Base-by-base conservation (phyloP, 1,140 invertebrate species). In the Neodiprion fabricii region DNA sequence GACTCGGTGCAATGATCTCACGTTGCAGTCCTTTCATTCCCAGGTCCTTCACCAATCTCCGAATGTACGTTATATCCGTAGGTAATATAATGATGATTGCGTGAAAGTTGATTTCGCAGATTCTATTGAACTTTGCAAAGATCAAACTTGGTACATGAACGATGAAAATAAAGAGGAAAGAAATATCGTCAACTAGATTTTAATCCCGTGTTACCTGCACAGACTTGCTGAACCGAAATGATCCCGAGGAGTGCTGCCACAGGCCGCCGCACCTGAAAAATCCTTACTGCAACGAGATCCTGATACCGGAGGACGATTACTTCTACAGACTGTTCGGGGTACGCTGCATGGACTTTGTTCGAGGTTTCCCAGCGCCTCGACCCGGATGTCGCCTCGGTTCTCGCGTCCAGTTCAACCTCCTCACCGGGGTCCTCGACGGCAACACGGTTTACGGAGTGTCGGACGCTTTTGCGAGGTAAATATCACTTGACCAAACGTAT, bases 241-340 rank as follows among this genome's bases (percentile, higher is more conserved):
- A 96, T 85, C 95, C 95, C 4, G 95, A 96, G 86, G 95, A 97
- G 84, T 97, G 96, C 84, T 97, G 96, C 84, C 91, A 94, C 77
- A 90, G 94, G 9, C 92, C 94, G 7, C 89, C 91, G 9, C 92
- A 96, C 79, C 87, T 93, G 11, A 95, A 95, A 80, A 96, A 97
- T 88, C 96, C 95, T 0, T 96, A 96, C 82, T 98, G 97, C 85
- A 94, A 97, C 83, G 96, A 97, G 85, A 97, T 98, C 76, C 84
- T 90, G 49, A 94, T 98, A 40, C 96, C 97, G 0, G 93, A 94
- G 71, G 94, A 97, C 82, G 97, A 98, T 86, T 96, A 96, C 81
- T 98, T 97, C 90, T 98, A 96, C 89, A 91, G 93, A 12, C 90
- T 96, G 40, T 97, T 95, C 85, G 91, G 93, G 71, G 92, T 96